Evolutionary conservation across 1,140 invertebrate species (phyloP), one percentile per base, ranked within the genome.

Genomic region (Pseudomyrmex sp.): DNA sequence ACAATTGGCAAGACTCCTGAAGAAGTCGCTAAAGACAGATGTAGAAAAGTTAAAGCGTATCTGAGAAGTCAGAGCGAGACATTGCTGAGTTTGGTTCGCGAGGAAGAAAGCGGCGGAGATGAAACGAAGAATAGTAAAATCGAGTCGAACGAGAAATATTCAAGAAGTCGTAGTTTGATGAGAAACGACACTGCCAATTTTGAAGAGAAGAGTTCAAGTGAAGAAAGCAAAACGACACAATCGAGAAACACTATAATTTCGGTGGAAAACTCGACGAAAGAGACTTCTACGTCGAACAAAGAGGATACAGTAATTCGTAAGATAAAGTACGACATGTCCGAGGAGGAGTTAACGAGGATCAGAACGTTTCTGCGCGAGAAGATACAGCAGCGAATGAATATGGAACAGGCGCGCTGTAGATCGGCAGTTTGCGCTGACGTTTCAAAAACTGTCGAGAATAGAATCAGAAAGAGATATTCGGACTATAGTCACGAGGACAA

Each of bases 1-100:
- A 56, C 83, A 15, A 12, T 46, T 2, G 85, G 80, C 0, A 90
- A 85, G 61, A 88, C 72, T 8, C 58, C 90, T 0, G 85, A 90
- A 9, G 85, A 91, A 15, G 56, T 91, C 3, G 88, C 90, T 0
- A 70, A 87, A 13, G 87, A 87, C 59, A 83, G 90, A 7, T 92
- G 86, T 54, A 89, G 85, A 52, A 91, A 90, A 48, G 75, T 92
- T 1, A 91, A 89, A n/a, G 85, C 84, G 9, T 92, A 90, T 48
- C 50, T 91, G 35, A 85, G 86, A 12, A 88, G 82, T n/a, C 85
- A 85, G 4, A 91, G 84, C 65, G 89, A 87, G 46, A 75, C 7
- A 15, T 56, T 74, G 54, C 58, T 86, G 9, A 65, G 54, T 9
- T 58, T 82, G 5, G 48, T 77, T 1, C 65, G 66, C 44, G 48